These are phyloP conservation scores for Azorinus chamasolen DNA, from an alignment of 2,888 invertebrate species.

Conservation along the genomic window DNA sequence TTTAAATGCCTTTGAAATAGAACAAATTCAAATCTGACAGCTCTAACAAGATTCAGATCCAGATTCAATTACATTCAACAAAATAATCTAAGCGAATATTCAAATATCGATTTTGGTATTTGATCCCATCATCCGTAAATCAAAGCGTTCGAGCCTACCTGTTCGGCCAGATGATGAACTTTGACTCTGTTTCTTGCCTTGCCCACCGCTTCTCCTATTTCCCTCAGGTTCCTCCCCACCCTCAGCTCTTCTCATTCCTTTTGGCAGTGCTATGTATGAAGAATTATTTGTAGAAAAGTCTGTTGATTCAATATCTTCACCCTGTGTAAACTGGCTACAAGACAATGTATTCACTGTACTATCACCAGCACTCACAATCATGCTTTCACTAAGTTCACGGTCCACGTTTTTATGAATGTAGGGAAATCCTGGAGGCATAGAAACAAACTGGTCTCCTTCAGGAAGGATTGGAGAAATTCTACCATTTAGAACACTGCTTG, in stretches of 20 bases:
- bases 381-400: slow-evolving; percentile 30
- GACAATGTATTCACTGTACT: slow-evolving; percentile 12
- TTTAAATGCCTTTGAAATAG: too few species aligned
- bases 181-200: slow-evolving; percentile 12
- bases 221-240: slow-evolving; percentile 58
- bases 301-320: slow-evolving; percentile 7
- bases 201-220: slow-evolving; percentile 14
- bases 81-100: too few species aligned
- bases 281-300: slow-evolving; percentile 49
- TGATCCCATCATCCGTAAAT: too few species aligned
- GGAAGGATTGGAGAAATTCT: slow-evolving; percentile 30
- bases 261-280: slow-evolving; percentile 11
- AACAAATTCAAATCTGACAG: too few species aligned
- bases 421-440: slow-evolving; percentile 50
- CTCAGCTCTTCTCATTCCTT: slow-evolving; percentile 13
- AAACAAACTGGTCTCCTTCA: slow-evolving; percentile 16
- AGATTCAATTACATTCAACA: too few species aligned
- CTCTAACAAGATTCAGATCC: too few species aligned
- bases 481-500: slow-evolving; percentile 17
- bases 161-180: slow-evolving; percentile 35
- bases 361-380: slow-evolving; percentile 29
- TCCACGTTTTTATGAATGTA: slow-evolving; percentile 35
- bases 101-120: too few species aligned
- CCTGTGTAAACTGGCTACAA: slow-evolving; percentile 20
- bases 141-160: slow-evolving; percentile 34